These are phyloP conservation scores for Rosalia funebris DNA, from an alignment of 2,888 invertebrate genomes.

Conservation along the genomic window DNA sequence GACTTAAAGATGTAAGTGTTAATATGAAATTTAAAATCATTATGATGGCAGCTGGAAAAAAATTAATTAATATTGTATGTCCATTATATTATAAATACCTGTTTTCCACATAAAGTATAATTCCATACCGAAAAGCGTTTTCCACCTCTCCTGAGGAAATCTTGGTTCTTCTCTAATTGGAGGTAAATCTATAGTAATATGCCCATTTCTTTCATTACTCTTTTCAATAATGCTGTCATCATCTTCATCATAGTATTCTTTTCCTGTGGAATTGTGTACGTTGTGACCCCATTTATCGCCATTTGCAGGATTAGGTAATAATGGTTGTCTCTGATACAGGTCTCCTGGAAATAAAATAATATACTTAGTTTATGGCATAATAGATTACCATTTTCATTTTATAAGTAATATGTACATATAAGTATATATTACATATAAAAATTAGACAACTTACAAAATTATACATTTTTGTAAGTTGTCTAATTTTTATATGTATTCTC, in stretches of 20 bases:
- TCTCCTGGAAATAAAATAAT: conserved; percentile 57
- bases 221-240: conserved; percentile 63
- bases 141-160: conserved; percentile 87
- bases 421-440: too few relatives aligned
- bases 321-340: conserved; percentile 71
- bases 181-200: conserved; percentile 73
- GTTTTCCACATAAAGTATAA: too few relatives aligned
- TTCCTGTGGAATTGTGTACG: conserved; percentile 51
- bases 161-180: conserved; percentile 78
- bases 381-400: too few relatives aligned
- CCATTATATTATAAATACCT: too few relatives aligned
- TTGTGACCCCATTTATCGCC: conserved; percentile 66
- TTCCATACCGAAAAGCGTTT: conserved; percentile 72
- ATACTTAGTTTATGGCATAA: background rate
- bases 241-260: conserved; percentile 65
- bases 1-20: conserved; percentile 78
- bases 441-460: too few relatives aligned
- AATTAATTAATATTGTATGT: too few relatives aligned
- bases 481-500: too few relatives aligned
- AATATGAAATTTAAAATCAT: conserved; percentile 72
- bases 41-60: conserved; percentile 70
- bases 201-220: conserved; percentile 63
- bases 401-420: too few relatives aligned
- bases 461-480: too few relatives aligned
- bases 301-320: conserved; percentile 66